Conservation (phyloP, 1,140 invertebrate genomes). For the Ceratitis capitata region DNA sequence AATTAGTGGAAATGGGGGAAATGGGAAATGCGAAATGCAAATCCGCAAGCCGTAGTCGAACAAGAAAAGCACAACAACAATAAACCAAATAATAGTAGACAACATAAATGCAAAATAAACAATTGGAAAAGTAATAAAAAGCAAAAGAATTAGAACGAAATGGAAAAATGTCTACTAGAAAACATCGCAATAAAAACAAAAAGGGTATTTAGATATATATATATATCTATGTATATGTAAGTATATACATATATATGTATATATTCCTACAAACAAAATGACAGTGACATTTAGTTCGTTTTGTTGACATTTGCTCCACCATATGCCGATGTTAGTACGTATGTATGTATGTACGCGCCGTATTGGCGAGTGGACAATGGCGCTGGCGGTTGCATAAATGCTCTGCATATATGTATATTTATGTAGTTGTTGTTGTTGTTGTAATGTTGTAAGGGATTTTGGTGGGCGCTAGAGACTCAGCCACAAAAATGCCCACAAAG, state of each 20-base stretch:
- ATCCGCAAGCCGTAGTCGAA: slow-evolving; percentile 40
- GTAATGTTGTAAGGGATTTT: background rate
- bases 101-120: background rate
- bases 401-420: too few species aligned
- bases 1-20: slow-evolving; percentile 34
- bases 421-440: background rate
- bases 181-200: background rate
- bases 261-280: background rate
- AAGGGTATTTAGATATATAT: too few species aligned
- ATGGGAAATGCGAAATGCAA: slow-evolving; percentile 39
- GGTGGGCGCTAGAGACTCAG: slow-evolving; percentile 26
- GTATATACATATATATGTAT: background rate
- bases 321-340: background rate
- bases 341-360: too few species aligned
- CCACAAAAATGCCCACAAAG: slow-evolving; percentile 24
- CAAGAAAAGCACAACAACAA: slow-evolving; percentile 39
- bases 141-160: too few species aligned
- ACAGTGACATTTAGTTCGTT: slow-evolving; percentile 7
- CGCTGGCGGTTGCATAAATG: background rate
- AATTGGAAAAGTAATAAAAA: background rate
- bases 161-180: background rate
- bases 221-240: too few species aligned
- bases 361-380: slow-evolving; percentile 5
- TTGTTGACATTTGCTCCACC: background rate
- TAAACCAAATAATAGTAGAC: background rate